These are phyloP conservation scores for Campylomormyrus numenius DNA, from an alignment of 2,113 vertebrate genomes.

Conservation along the genomic window DNA sequence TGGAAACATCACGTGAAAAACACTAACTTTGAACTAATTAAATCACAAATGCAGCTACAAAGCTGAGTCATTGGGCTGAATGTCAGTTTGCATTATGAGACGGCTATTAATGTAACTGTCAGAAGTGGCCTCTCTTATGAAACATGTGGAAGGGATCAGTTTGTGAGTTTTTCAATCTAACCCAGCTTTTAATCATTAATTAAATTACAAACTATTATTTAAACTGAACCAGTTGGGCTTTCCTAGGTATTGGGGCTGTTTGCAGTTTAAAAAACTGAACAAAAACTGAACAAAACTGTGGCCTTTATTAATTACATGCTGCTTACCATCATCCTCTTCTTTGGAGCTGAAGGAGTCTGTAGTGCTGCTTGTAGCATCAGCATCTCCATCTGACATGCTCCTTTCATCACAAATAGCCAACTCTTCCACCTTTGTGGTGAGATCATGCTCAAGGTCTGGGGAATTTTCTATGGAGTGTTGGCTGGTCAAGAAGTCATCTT, in stretches of 20 bases:
- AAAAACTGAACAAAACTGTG: background rate
- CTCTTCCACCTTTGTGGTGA: slow-evolving; percentile 28
- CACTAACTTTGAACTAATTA: background rate
- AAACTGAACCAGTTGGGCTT: background rate
- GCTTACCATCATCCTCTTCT: slow-evolving; percentile 63
- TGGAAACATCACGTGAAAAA: background rate
- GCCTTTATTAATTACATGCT: background rate
- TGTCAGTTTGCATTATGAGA: background rate
- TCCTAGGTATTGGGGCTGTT: background rate
- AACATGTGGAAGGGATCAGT: background rate
- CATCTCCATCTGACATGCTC: slow-evolving; percentile 49
- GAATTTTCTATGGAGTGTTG: slow-evolving; percentile 38
- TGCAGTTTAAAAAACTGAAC: background rate
- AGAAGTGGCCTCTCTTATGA: background rate
- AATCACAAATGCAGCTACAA: background rate
- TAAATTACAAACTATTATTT: background rate
- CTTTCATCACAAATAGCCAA: slow-evolving; percentile 47
- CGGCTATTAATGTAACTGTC: background rate
- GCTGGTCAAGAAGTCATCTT: slow-evolving; percentile 43
- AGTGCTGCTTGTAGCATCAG: slow-evolving; percentile 35
- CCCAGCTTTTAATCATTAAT: background rate
- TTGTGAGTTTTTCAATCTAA: background rate
- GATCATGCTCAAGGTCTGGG: slow-evolving; percentile 25
- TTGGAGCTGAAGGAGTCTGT: slow-evolving; percentile 35
- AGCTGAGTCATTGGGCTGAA: background rate